phyloP scores from a whole-genome alignment of 2,113 vertebrate genomes.

The Sylvicapra grimmia region DNA sequence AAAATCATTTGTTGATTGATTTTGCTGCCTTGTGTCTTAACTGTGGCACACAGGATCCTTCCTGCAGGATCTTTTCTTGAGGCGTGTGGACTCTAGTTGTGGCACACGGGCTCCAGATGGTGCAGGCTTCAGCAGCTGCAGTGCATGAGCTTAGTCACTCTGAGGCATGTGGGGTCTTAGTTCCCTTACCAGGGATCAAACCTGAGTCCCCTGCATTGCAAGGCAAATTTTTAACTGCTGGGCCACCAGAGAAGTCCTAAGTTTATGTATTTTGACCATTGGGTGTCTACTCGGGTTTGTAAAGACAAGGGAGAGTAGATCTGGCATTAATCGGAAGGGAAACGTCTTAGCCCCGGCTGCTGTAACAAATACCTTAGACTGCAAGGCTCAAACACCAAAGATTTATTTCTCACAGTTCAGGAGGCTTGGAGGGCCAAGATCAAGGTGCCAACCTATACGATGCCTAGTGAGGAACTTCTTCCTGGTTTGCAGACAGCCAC shows the following conservation, averaged over 20 bases:
- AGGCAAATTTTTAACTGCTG: background rate
- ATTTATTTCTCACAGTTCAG: background rate
- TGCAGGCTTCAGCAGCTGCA: background rate
- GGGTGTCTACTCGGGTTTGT: background rate
- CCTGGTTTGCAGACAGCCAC: background rate
- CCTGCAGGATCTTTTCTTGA: background rate
- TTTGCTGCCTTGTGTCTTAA: background rate
- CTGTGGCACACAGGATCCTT: background rate
- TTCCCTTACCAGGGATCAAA: background rate
- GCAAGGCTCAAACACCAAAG: background rate
- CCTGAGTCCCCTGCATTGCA: background rate
- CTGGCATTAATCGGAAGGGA: background rate
- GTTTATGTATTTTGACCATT: background rate
- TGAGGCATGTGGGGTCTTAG: background rate
- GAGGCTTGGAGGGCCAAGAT: background rate
- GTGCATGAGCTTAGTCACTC: background rate
- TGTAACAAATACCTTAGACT: background rate
- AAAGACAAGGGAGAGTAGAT: background rate
- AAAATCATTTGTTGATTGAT: background rate
- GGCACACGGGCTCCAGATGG: background rate
- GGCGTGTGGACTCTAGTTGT: background rate
- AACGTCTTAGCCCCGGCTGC: background rate
- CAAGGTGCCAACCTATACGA: background rate
- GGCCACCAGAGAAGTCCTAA: background rate
- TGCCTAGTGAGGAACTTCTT: background rate